Percentiles rank a stretch among this genome's conserved stretches.
Evolutionary conservation across 2,113 vertebrate genomes (phyloP).

Genomic region (Lipophrys pholis): DNA sequence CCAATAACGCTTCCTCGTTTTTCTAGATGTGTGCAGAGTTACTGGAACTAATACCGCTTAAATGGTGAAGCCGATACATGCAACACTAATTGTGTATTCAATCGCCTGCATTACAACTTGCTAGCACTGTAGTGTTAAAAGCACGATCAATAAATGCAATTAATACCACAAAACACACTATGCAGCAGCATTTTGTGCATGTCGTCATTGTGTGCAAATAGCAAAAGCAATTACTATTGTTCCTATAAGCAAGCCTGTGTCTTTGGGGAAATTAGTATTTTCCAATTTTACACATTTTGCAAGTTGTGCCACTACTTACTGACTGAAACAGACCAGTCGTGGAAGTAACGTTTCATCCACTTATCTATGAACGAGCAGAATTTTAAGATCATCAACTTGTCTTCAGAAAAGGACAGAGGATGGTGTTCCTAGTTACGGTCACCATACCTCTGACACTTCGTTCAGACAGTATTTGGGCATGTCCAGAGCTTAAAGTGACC

Average conservation of each 20-base stretch:
- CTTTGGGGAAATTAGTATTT: slow-evolving; percentile 65
- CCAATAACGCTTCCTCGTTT: slow-evolving; percentile 31
- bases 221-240: slow-evolving; percentile 57
- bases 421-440: too few species aligned
- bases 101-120: slow-evolving; percentile 55
- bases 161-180: slow-evolving; percentile 42
- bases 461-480: background rate
- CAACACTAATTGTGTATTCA: slow-evolving; percentile 35
- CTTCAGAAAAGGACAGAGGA: background rate
- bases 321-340: slow-evolving; percentile 21
- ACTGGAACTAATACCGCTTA: slow-evolving; percentile 40
- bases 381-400: background rate
- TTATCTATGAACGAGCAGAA: background rate
- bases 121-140: slow-evolving; percentile 44
- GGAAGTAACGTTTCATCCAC: background rate
- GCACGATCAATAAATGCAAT: slow-evolving; percentile 67
- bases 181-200: slow-evolving; percentile 18
- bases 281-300: slow-evolving; percentile 30
- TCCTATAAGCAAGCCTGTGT: slow-evolving; percentile 33
- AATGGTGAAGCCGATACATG: slow-evolving; percentile 31
- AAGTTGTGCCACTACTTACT: slow-evolving; percentile 23
- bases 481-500: background rate
- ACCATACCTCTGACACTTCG: background rate
- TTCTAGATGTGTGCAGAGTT: slow-evolving; percentile 38
- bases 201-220: slow-evolving; percentile 22